Evolutionary conservation across 2,797 vertebrate genomes (phyloP).

Genomic region (Heterohyrax brucei): DNA sequence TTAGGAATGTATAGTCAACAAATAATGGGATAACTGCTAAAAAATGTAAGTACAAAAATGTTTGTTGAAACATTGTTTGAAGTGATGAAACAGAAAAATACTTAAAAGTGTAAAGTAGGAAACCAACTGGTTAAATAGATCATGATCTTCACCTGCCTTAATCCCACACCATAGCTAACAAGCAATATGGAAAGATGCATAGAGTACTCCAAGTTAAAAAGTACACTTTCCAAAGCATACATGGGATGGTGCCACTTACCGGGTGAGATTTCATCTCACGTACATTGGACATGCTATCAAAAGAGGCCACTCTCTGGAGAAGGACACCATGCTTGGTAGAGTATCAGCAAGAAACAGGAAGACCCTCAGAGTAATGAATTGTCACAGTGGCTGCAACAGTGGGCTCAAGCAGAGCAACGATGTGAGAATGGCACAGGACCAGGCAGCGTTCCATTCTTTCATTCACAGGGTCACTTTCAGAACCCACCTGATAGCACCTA

Average conservation of each 20-base stretch:
- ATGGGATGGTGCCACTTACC: neutral
- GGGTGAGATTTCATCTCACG: too few relatives aligned
- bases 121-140: neutral
- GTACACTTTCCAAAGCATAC: neutral
- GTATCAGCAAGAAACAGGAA: too few relatives aligned
- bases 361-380: too few relatives aligned
- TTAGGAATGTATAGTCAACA: constrained; percentile 5
- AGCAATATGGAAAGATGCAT: neutral
- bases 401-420: too few relatives aligned
- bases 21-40: neutral
- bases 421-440: too few relatives aligned
- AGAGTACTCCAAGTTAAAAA: neutral
- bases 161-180: neutral
- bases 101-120: neutral
- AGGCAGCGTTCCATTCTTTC: too few relatives aligned
- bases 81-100: constrained; percentile 9
- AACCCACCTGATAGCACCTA: too few relatives aligned
- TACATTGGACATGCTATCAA: too few relatives aligned
- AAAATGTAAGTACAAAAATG: constrained; percentile 36
- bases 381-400: too few relatives aligned
- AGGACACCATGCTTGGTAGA: too few relatives aligned
- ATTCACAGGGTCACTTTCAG: too few relatives aligned
- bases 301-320: too few relatives aligned
- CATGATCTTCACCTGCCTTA: neutral
- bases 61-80: constrained; percentile 7